These are phyloP conservation scores for Drosophila paramelanica DNA, from an alignment of 2,888 invertebrate species.

Conservation along the genomic window DNA sequence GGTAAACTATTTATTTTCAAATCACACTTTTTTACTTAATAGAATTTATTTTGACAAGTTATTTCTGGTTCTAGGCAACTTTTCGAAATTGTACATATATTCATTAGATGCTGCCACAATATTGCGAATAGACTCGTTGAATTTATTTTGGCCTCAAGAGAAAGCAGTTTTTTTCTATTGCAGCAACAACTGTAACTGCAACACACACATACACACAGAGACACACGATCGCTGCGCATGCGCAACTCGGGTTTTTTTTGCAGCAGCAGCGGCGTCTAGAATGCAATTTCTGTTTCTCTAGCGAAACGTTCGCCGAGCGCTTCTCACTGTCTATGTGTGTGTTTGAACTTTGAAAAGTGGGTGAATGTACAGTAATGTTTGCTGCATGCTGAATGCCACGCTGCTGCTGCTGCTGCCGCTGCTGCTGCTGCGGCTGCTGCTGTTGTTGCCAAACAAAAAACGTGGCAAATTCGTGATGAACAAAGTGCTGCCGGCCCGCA, in stretches of 20 bases:
- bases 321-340: constrained; percentile 45
- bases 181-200: constrained; percentile 62
- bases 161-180: constrained; percentile 75
- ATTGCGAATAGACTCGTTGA: constrained; percentile 63
- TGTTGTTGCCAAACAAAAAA: constrained; percentile 29
- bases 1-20: not conserved
- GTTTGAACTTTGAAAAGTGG: constrained; percentile 83
- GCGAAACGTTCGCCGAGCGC: constrained; percentile 50
- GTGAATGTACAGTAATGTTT: constrained; percentile 85
- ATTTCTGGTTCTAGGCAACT: constrained; percentile 45
- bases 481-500: constrained; percentile 58
- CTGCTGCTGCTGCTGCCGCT: constrained; percentile 13
- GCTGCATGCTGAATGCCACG: constrained; percentile 72
- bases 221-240: constrained; percentile 59
- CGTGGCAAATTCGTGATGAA: constrained; percentile 75
- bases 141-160: constrained; percentile 76
- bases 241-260: constrained; percentile 61
- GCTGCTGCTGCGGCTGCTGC: constrained; percentile 6
- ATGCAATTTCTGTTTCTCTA: constrained; percentile 77
- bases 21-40: constrained; percentile 18
- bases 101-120: constrained; percentile 58
- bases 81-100: constrained; percentile 38
- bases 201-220: constrained; percentile 23
- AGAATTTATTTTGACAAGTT: constrained; percentile 42
- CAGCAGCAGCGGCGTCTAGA: constrained; percentile 47